phyloP scores from a whole-genome alignment of 1,140 invertebrate species.

The Psix sp. region DNA sequence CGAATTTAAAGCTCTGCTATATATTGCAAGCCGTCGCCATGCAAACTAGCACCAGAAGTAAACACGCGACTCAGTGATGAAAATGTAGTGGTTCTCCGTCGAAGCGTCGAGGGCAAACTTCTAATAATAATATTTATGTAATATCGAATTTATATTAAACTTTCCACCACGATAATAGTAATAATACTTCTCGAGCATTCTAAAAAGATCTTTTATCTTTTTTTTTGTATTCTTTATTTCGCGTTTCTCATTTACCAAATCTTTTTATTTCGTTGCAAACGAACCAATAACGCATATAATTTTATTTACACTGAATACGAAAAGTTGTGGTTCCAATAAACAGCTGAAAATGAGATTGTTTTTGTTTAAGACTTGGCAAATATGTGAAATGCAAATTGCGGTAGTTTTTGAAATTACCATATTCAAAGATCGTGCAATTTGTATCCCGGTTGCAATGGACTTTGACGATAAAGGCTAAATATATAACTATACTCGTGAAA shows the following conservation, averaged over 20 bases:
- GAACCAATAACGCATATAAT: no score
- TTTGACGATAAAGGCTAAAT: conserved; percentile 24
- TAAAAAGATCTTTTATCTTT: no score
- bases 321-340: no score
- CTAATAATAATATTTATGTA: conserved; percentile 27
- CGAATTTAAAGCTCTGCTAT: conserved; percentile 6
- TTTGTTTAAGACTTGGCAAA: no score
- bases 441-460: conserved; percentile 8
- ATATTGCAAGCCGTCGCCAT: background rate
- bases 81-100: conserved; percentile 9
- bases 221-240: no score
- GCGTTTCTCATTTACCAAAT: no score
- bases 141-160: conserved; percentile 12
- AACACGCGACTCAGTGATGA: background rate
- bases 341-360: no score
- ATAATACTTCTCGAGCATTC: conserved; percentile 2
- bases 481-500: conserved; percentile 20
- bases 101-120: conserved; percentile 1
- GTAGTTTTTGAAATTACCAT: conserved; percentile 3
- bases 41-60: background rate
- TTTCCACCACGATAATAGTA: no score
- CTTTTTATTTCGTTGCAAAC: no score
- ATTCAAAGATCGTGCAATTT: conserved; percentile 10
- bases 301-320: no score
- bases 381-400: background rate